Percentiles rank a stretch among this genome's conserved stretches.
phyloP scores from a whole-genome alignment of 2,797 vertebrate species.

The Lepus oiostolus region DNA sequence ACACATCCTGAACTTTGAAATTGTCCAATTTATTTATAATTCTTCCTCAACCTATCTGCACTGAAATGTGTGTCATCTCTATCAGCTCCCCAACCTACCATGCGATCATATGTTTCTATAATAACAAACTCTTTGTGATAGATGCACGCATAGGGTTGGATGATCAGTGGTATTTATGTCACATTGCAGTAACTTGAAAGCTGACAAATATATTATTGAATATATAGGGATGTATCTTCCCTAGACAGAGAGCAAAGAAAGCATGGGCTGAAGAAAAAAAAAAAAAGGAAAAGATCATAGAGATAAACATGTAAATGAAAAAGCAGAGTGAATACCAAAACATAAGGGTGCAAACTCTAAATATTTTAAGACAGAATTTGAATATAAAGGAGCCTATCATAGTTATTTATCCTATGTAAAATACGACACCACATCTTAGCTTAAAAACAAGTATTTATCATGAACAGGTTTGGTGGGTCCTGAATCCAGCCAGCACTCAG shows the following conservation, averaged over 20 bases:
- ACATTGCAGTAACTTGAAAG: background rate
- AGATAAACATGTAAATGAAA: background rate
- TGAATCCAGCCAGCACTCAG: background rate
- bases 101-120: constrained; percentile 49
- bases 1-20: background rate
- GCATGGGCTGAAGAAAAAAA: background rate
- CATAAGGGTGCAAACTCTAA: background rate
- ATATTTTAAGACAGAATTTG: background rate
- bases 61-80: background rate
- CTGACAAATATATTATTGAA: background rate
- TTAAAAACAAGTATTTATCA: background rate
- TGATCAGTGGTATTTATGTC: background rate
- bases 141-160: background rate
- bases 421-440: background rate
- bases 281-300: background rate
- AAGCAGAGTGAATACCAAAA: background rate
- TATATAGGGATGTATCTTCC: background rate
- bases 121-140: background rate
- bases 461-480: background rate
- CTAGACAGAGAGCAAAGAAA: background rate
- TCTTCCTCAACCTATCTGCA: constrained; percentile 5
- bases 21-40: constrained; percentile 21
- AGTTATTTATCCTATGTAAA: background rate
- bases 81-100: background rate
- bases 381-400: background rate